Conservation (phyloP, 2,888 invertebrate species). For the Leptothorax acervorum region DNA sequence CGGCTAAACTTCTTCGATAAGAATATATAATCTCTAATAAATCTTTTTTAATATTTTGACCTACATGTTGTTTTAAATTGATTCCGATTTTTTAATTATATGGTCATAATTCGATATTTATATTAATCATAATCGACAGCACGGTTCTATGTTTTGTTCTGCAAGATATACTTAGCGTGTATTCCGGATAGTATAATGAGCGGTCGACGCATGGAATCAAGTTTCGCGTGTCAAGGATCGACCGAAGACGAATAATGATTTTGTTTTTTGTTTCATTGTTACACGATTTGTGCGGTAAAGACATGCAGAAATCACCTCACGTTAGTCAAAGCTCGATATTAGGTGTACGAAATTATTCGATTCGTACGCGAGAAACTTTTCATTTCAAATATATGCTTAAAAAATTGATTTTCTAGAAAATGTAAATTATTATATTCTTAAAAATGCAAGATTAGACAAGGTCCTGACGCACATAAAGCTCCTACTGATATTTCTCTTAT, state of each 20-base stretch:
- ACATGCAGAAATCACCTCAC: background rate
- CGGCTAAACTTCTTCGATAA: background rate
- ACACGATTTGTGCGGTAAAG: background rate
- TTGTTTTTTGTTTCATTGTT: constrained; percentile 1
- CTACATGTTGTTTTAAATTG: background rate
- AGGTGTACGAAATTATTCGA: background rate
- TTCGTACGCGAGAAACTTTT: background rate
- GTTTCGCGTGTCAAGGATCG: constrained; percentile 61
- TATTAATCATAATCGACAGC: constrained; percentile 54
- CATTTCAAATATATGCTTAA: background rate
- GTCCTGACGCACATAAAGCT: background rate
- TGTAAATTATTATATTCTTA: background rate
- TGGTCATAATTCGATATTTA: constrained; percentile 35
- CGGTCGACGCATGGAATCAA: constrained; percentile 71
- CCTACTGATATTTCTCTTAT: background rate
- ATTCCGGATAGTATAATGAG: constrained; percentile 76
- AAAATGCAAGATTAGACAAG: background rate
- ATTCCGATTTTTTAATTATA: background rate
- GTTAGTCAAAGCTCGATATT: background rate
- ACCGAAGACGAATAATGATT: background rate
- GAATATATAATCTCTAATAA: background rate
- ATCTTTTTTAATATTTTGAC: background rate
- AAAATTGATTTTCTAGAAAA: background rate
- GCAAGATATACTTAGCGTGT: constrained; percentile 60
- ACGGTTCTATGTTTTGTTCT: constrained; percentile 62